Evolutionary conservation across 2,888 invertebrate species (phyloP).

Genomic region (Morinoia aosen): DNA sequence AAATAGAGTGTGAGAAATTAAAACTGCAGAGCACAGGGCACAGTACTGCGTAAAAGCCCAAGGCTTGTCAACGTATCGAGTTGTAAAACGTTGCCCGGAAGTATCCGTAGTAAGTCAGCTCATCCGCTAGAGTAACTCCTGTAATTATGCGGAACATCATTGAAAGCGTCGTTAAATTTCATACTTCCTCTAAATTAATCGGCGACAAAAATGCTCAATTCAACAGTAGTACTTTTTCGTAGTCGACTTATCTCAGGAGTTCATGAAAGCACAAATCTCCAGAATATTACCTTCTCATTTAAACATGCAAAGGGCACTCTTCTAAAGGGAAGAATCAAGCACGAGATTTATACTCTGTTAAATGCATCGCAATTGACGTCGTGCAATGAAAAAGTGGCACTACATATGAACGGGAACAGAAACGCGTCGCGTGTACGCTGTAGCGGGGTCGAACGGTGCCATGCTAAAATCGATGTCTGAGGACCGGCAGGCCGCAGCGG

Average conservation of each 20-base stretch:
- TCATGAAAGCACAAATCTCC: not conserved
- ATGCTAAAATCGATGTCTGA: not conserved
- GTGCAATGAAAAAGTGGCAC: not conserved
- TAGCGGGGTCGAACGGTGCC: conserved; percentile 25
- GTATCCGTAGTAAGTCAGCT: too few species aligned
- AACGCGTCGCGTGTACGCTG: not conserved
- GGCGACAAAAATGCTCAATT: not conserved
- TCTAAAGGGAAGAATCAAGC: not conserved
- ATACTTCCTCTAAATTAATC: not conserved
- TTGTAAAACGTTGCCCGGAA: too few species aligned
- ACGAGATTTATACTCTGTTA: not conserved
- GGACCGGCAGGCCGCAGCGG: too few species aligned
- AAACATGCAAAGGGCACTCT: not conserved
- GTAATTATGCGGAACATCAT: not conserved
- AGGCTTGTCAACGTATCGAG: too few species aligned
- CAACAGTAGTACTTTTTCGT: not conserved
- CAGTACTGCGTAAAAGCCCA: too few species aligned
- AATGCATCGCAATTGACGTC: not conserved
- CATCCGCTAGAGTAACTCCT: too few species aligned
- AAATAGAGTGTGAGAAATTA: too few species aligned
- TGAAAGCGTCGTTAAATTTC: not conserved
- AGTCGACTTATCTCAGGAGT: not conserved
- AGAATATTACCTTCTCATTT: not conserved
- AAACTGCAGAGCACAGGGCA: too few species aligned
- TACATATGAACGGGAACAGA: not conserved